Base-by-base conservation (phyloP, 2,797 vertebrate species). In the Tiaroga cobitis region DNA sequence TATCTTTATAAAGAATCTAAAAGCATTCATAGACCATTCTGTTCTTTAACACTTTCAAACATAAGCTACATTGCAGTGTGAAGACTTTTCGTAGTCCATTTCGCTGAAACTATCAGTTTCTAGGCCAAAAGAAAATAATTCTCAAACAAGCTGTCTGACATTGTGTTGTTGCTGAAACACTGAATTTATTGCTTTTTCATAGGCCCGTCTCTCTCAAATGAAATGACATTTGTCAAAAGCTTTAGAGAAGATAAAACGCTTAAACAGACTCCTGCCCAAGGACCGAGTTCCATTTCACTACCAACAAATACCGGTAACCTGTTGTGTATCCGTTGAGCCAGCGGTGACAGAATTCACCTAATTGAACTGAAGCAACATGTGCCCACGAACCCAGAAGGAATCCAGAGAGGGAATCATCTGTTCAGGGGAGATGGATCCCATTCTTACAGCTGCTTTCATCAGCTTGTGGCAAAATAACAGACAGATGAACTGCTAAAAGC, bases 401-500 rank as follows among this genome's bases (percentile, higher is more conserved):
- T 32, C 54, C 76, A 59, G 39, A 70, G 51, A 79, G 65, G 29
- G 75, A 79, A 43, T 63, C 76, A 51, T 72, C 75, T 34, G 39
- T 61, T 21, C 15, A 43, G 26, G 3, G 18, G 61, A 83, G 61
- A 77, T 68, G 26, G 61, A 75, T 39, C 5, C 4, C 15, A 0
- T 79, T 70, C 67, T 34, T 76, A 72, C 75, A 79, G 75, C 39
- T 84, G 75, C 39, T 43, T 77, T 68, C 21, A 11, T 59, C 11
- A 72, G 83, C 75, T 78, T 70, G 34, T 70, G 74, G 82, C 82
- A 69, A 84, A 84, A 84, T 56, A 69, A 54, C 43, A 70, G 69
- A 43, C 4, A 49, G 26, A 74, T 63, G 21, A 65, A 74, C 81
- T n/a, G 29, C 75, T 77, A 3, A 78, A 59, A 77, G 26, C 54